Percentiles rank a stretch among this genome's conserved stretches.
These are phyloP conservation scores for Drosophila testacea DNA, from an alignment of 2,888 invertebrate genomes.

Conservation along the genomic window DNA sequence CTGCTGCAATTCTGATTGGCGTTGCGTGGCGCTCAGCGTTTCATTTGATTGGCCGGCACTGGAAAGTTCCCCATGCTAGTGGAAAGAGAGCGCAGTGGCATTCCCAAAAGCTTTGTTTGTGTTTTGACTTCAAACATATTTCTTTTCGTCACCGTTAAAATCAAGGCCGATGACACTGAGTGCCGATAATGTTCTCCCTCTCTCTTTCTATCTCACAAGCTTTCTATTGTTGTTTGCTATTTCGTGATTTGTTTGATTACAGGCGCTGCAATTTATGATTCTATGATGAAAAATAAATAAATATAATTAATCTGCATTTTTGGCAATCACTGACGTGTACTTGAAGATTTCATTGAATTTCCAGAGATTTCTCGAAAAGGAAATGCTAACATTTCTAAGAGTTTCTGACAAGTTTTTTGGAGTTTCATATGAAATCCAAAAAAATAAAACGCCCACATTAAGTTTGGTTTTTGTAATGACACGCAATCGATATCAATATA, in stretches of 20 bases:
- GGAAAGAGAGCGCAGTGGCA: constrained; percentile 19
- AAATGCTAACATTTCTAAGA: too few species aligned
- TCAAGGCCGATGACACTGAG: constrained; percentile 52
- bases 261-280: constrained; percentile 7
- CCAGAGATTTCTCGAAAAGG: too few species aligned
- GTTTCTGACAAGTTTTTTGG: neutral
- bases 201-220: neutral
- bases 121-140: constrained; percentile 36
- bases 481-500: constrained; percentile 73
- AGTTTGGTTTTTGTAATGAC: constrained; percentile 57
- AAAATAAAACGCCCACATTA: constrained; percentile 48
- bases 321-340: constrained; percentile 50
- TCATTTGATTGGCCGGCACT: constrained; percentile 71
- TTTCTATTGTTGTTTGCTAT: constrained; percentile 13
- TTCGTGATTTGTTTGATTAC: constrained; percentile 11
- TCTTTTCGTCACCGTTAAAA: constrained; percentile 27
- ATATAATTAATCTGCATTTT: constrained; percentile 17
- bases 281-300: constrained; percentile 27
- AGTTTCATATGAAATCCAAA: neutral
- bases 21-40: constrained; percentile 64
- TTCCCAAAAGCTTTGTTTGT: constrained; percentile 36
- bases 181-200: neutral
- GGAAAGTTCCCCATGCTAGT: constrained; percentile 39
- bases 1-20: constrained; percentile 62
- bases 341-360: neutral